Evolutionary conservation across 2,113 vertebrate species (phyloP).

Genomic region (Orcinus orca): DNA sequence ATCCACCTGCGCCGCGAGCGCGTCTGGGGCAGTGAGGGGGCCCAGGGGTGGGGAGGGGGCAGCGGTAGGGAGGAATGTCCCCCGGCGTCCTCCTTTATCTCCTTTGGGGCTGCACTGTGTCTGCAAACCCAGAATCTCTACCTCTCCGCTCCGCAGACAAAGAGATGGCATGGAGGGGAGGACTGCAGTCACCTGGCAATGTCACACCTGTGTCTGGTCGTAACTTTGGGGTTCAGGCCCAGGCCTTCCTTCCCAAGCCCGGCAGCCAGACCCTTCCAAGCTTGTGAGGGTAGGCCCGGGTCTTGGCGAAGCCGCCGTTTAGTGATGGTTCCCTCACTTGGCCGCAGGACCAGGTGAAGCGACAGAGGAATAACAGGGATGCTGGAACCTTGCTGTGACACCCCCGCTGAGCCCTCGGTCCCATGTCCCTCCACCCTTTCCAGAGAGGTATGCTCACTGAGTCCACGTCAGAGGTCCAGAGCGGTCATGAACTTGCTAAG

Average conservation of each 20-base stretch:
- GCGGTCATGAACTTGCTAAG: accelerated
- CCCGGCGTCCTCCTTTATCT: accelerated
- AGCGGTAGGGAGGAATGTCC: accelerated
- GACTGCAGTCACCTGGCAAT: accelerated
- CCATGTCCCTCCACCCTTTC: accelerated
- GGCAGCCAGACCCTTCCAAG: accelerated
- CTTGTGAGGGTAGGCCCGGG: accelerated
- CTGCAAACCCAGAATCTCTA: accelerated
- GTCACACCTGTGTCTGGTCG: no score
- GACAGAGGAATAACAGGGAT: accelerated
- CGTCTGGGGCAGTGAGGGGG: accelerated
- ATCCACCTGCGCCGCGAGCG: accelerated
- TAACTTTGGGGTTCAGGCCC: background rate
- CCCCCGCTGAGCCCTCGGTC: accelerated
- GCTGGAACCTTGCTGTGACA: accelerated
- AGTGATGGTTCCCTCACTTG: accelerated
- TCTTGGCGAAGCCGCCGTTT: accelerated
- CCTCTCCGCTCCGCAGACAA: accelerated
- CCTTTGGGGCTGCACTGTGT: accelerated
- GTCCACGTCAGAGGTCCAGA: accelerated
- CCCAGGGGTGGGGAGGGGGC: accelerated
- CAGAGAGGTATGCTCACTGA: accelerated
- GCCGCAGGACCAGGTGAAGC: accelerated
- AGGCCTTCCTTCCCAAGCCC: accelerated
- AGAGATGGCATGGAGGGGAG: accelerated